Conservation (phyloP, 2,888 invertebrate genomes). For the Clusia tigrina region DNA sequence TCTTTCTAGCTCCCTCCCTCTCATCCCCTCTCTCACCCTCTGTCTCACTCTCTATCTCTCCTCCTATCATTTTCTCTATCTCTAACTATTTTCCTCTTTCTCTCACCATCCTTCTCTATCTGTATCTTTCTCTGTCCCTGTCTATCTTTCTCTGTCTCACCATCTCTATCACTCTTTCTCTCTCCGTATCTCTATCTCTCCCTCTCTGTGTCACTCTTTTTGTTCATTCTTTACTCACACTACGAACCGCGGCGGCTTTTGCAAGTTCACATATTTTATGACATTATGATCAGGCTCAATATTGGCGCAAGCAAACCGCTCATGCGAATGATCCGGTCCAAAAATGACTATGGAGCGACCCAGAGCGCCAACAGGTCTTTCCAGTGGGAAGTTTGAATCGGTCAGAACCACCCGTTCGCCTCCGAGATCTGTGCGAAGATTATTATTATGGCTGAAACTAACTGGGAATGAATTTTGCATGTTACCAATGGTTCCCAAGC, state of each 20-base stretch:
- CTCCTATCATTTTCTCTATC: no score
- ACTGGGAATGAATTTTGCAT: slow-evolving; percentile 12
- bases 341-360: slow-evolving; percentile 87
- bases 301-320: slow-evolving; percentile 88
- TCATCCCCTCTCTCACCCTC: no score
- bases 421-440: slow-evolving; percentile 71
- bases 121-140: no score
- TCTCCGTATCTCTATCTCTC: no score
- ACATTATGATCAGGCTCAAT: slow-evolving; percentile 91
- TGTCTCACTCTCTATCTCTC: no score
- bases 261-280: slow-evolving; percentile 86
- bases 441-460: no score
- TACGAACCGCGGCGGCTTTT: slow-evolving; percentile 87
- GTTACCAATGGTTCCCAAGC: slow-evolving; percentile 80
- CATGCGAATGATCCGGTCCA: slow-evolving; percentile 74
- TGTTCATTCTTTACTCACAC: slow-evolving; percentile 73
- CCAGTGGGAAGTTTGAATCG: slow-evolving; percentile 88
- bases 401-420: slow-evolving; percentile 77
- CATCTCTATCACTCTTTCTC: no score
- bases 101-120: no score
- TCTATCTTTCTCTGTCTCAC: no score
- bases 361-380: slow-evolving; percentile 78
- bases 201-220: no score
- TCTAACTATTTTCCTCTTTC: no score
- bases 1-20: no score